These are phyloP conservation scores for Pelodytes ibericus DNA, from an alignment of 2,797 vertebrate species.

Conservation along the genomic window DNA sequence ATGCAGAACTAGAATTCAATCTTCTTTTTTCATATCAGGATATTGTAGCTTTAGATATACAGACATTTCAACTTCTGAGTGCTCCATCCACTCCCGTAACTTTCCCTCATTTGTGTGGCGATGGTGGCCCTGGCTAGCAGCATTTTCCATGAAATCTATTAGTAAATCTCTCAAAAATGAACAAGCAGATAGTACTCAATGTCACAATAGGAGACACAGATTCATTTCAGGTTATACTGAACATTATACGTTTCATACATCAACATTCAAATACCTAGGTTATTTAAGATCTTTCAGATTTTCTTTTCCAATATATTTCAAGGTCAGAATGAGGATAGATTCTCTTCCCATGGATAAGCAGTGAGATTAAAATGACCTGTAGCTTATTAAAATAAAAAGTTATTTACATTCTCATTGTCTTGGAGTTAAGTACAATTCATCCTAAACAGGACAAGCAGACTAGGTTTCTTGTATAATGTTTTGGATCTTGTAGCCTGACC, in stretches of 20 bases:
- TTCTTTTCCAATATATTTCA: neutral
- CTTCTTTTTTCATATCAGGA: too few relatives aligned
- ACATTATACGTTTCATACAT: neutral
- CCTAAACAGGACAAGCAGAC: neutral
- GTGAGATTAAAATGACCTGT: constrained; percentile 15
- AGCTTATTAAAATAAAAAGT: neutral
- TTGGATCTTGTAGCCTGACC: neutral
- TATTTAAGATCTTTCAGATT: neutral
- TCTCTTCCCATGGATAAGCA: constrained; percentile 2
- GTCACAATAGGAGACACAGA: neutral
- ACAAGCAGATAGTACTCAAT: neutral
- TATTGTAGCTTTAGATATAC: too few relatives aligned
- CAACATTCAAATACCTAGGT: neutral
- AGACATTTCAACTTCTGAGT: too few relatives aligned
- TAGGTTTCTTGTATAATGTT: neutral
- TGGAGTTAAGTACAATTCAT: neutral
- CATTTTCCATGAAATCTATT: too few relatives aligned
- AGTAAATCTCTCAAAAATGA: too few relatives aligned
- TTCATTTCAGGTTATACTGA: neutral
- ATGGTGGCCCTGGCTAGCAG: too few relatives aligned
- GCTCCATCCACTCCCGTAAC: too few relatives aligned
- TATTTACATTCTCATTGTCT: constrained; percentile 11
- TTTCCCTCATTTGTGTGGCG: too few relatives aligned
- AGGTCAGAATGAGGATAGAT: neutral
- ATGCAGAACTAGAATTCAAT: too few relatives aligned